Evolutionary conservation across 2,797 vertebrate genomes (phyloP).

Genomic region (Nannoperca australis): DNA sequence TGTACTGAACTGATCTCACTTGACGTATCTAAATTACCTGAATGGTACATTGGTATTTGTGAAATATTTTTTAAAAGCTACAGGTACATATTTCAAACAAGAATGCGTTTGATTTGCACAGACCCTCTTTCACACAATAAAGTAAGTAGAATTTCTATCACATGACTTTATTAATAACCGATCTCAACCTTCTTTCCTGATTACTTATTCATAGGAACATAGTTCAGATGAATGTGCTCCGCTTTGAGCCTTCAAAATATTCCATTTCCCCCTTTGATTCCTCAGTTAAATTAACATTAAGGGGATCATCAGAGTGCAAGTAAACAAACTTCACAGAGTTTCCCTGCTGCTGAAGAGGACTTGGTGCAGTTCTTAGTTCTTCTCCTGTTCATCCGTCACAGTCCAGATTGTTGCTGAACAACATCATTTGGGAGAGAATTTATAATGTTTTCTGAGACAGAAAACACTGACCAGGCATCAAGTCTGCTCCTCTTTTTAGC

Average conservation of each 20-base stretch:
- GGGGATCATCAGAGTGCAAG: constrained; percentile 60
- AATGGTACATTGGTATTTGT: background rate
- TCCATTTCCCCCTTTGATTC: constrained; percentile 56
- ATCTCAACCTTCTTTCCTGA: constrained; percentile 40
- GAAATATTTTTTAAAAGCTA: background rate
- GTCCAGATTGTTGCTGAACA: constrained; percentile 19
- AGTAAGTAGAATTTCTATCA: constrained; percentile 12
- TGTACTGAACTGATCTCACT: background rate
- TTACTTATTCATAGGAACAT: constrained; percentile 62
- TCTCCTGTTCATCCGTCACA: constrained; percentile 25
- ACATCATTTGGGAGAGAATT: constrained; percentile 17
- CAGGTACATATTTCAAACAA: background rate
- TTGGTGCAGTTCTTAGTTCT: constrained; percentile 1
- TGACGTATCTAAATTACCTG: background rate
- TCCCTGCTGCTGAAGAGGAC: constrained; percentile 37
- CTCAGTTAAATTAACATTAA: constrained; percentile 61
- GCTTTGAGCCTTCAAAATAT: constrained; percentile 58
- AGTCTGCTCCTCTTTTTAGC: constrained; percentile 36
- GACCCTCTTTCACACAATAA: constrained; percentile 1
- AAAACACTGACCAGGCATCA: constrained; percentile 23
- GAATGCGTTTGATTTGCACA: constrained; percentile 6
- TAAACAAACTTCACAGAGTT: constrained; percentile 71
- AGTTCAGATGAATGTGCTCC: constrained; percentile 52
- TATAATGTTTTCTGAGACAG: background rate
- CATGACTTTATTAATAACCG: constrained; percentile 31